Base-by-base conservation (phyloP, 2,797 vertebrate species). In the Loris lydekkerianus region DNA sequence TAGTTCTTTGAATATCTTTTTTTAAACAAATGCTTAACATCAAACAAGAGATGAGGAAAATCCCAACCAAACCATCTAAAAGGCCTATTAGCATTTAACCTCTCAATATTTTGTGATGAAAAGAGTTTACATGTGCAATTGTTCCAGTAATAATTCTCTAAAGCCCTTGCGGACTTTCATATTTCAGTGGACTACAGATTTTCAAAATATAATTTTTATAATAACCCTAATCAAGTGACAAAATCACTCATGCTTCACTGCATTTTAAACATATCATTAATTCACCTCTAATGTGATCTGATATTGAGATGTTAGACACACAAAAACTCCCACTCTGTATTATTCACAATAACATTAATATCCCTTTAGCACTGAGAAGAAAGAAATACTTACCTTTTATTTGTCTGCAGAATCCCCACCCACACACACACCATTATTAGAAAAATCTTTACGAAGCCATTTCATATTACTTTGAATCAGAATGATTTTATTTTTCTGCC, bases 401-500 rank as follows among this genome's bases (percentile, higher is more conserved):
- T 84, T 88, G 23, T 86, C 34, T 89, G 34, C 75, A 84, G 37
- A 37, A 7, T 37, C 49, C 25, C 25, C 3, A 20, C 13, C 1
- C 23, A 13, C 7, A 29, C n/a, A 4, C 29, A 34, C 20, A 9
- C 6, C 4, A n/a, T 92, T 90, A 63, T 88, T 89, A 86, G 60
- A 80, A 77, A 85, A 95, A 27, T 86, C 75, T 61, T 93, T 89
- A 76, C 60, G n/a, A 63, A 93, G 89, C 84, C 31, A 56, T 89
- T 94, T 92, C 31, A 34, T 77, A 70, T 91, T 81, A 80, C 58
- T 96, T 72, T 86, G 80, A 92, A 86, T 94, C 60, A 67, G 25
- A 94, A 94, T 27, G 14, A 61, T 96, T 93, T 88, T 90, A 91
- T 89, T 94, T 95, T 31, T 84, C 90, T 96, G 94, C 65, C 46